Evolutionary conservation across 2,888 invertebrate genomes (phyloP), one percentile per base, ranked within the genome.

Genomic region (Hemistola chrysoprasaria): DNA sequence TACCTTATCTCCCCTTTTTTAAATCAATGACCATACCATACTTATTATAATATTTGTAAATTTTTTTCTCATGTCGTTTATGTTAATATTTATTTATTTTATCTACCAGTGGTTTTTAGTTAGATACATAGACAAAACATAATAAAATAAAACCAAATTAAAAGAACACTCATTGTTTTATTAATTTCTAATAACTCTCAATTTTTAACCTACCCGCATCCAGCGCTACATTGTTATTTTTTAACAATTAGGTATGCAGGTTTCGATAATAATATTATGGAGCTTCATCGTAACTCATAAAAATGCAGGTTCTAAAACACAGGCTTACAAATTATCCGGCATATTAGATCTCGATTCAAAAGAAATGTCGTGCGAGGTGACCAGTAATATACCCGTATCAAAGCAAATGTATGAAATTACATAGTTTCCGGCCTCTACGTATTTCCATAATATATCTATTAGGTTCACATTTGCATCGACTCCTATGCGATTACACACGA

Each of bases 401-500:
- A 35, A 41, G 29, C 45, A 26, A 58, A 47, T 44, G 43, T 53
- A 54, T 50, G 50, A 47, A 50, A 56, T 56, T 56, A 54, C 39
- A 33, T 24, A 25, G 44, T 49, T 59, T 51, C 56, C 53, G 50
- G 47, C 29, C 11, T 8, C 22, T 23, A 31, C 36, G 32, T 31
- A 59, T 59, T 59, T 51, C 46, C 52, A 53, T 57, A 44, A 50
- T 44, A 51, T 48, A 48, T 47, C 40, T 49, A 52, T 50, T 50
- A 53, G 40, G 43, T 41, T 31, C 40, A 43, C 53, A 64, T 65
- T 65, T 60, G 57, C 56, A 55, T 59, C 56, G 56, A 52, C 53
- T 42, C 55, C n/a, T 57, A 60, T 64, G 66, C 63, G 67, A 71
- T 70, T 63, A 60, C 41, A 43, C 47, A 41, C 38, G 57, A 41